Conservation (phyloP, 2,113 vertebrate species). For the Bostrychus sinensis region DNA sequence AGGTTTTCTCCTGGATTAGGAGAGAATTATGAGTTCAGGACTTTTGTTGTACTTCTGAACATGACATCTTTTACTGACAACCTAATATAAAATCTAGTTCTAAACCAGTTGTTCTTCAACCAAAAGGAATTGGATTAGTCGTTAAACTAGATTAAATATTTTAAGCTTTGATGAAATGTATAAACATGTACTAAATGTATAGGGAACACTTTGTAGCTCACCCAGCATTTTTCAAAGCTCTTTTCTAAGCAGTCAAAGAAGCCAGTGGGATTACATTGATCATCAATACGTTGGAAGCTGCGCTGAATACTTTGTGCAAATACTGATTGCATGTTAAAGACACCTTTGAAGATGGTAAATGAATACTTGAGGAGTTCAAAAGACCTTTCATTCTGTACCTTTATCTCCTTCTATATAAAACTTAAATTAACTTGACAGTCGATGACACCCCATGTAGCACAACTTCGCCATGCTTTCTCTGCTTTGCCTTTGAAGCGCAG, state of each 20-base stretch:
- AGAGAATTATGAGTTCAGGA: too few species aligned
- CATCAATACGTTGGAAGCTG: constrained; percentile 3
- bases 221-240: not conserved
- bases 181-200: not conserved
- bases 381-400: not conserved
- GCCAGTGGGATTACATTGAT: constrained; percentile 11
- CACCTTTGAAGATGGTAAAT: constrained; percentile 27
- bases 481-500: constrained; percentile 59
- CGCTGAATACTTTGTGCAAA: constrained; percentile 27
- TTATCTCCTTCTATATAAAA: constrained; percentile 27
- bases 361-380: constrained; percentile 26
- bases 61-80: too few species aligned
- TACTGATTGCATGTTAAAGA: constrained; percentile 33
- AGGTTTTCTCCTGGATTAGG: too few species aligned
- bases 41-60: too few species aligned
- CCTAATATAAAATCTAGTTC: too few species aligned
- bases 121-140: not conserved
- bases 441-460: constrained; percentile 31
- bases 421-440: constrained; percentile 49
- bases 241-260: not conserved
- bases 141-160: not conserved
- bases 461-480: constrained; percentile 38
- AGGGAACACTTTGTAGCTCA: not conserved
- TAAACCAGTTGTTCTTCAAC: not conserved
- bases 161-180: not conserved